Percentiles rank a stretch among this genome's conserved stretches.
phyloP scores from a whole-genome alignment of 2,888 invertebrate genomes.

The Meiosimyza decipiens region DNA sequence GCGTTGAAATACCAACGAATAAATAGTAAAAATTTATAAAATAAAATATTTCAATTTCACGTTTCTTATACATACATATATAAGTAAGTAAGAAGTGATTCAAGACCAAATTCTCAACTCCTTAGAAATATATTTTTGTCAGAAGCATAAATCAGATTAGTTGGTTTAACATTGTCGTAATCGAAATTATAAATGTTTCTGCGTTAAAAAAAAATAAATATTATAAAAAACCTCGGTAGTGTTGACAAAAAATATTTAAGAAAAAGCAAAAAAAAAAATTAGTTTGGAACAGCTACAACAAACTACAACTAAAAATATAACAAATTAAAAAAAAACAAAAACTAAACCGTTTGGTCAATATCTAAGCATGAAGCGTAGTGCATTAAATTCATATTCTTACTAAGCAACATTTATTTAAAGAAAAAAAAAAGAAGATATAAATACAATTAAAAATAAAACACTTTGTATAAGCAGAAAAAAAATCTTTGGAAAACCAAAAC shows the following conservation, averaged over 20 bases:
- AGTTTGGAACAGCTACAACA: slow-evolving; percentile 37
- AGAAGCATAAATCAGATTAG: slow-evolving; percentile 47
- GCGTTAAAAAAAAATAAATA: slow-evolving; percentile 21
- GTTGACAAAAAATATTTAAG: slow-evolving; percentile 35
- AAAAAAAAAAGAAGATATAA: slow-evolving; percentile 3
- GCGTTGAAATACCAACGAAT: too few species aligned
- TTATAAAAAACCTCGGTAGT: slow-evolving; percentile 30
- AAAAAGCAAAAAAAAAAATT: background rate
- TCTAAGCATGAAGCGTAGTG: slow-evolving; percentile 37
- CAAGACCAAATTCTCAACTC: slow-evolving; percentile 45
- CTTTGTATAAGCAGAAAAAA: background rate
- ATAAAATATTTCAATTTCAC: too few species aligned
- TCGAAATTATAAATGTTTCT: slow-evolving; percentile 45
- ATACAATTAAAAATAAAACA: slow-evolving; percentile 21
- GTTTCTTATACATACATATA: too few species aligned
- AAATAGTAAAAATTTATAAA: too few species aligned
- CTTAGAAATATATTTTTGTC: too few species aligned
- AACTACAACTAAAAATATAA: slow-evolving; percentile 42
- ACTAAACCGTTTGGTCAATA: slow-evolving; percentile 33
- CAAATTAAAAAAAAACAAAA: slow-evolving; percentile 22
- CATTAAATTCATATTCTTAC: slow-evolving; percentile 13
- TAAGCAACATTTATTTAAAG: slow-evolving; percentile 18
- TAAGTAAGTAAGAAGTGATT: slow-evolving; percentile 36
- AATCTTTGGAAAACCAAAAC: background rate
- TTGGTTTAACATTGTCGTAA: slow-evolving; percentile 54